Evolutionary conservation across 2,888 invertebrate genomes (phyloP), one percentile per base, ranked within the genome.

Genomic region (Dastarcus helophoroides): DNA sequence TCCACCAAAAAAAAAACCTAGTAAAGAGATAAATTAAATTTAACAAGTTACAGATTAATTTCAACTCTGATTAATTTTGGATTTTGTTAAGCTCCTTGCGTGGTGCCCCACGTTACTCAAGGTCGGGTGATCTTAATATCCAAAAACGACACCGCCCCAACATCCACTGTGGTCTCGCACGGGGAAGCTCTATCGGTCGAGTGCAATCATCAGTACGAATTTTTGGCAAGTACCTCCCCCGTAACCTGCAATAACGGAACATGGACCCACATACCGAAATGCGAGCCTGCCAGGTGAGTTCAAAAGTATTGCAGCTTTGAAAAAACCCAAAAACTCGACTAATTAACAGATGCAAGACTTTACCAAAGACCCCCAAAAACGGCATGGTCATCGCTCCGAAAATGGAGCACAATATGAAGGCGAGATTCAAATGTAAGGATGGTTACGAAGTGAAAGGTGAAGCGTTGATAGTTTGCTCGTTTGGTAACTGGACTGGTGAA

Each of bases 381-480:
- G 95, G 97, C 0, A 86, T 94, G 77, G 91, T 95, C 3, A 81
- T 97, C 33, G 97, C 94, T 1, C 91, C 95, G 0, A 93, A 93
- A 54, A 90, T 90, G n/a, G 88, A 90, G 39, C 97, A 98, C 53
- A 91, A 93, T 0, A 90, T 91, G 82, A 79, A 80, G 51, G 97
- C 97, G 0, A 69, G 84, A 14, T 97, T 90, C 58, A 77, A 82
- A 41, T 97, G 97, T 54, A 84, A 88, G 50, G 93, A 95, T 49
- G 97, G 97, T 0, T 97, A 72, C 54, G 76, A 78, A 36, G 62
- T 94, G n/a, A 71, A 75, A 22, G 89, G 74, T 22, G 63, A 63
- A 30, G 63, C 65, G 25, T 79, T 79, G 22, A 76, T 89, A 3
- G 79, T 84, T 33, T 98, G 98, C 50, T 79, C 84, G 0, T 95